Percentiles rank a stretch among this genome's conserved stretches.
Conservation (phyloP, 2,888 invertebrate species). For the Dolomedes plantarius region DNA sequence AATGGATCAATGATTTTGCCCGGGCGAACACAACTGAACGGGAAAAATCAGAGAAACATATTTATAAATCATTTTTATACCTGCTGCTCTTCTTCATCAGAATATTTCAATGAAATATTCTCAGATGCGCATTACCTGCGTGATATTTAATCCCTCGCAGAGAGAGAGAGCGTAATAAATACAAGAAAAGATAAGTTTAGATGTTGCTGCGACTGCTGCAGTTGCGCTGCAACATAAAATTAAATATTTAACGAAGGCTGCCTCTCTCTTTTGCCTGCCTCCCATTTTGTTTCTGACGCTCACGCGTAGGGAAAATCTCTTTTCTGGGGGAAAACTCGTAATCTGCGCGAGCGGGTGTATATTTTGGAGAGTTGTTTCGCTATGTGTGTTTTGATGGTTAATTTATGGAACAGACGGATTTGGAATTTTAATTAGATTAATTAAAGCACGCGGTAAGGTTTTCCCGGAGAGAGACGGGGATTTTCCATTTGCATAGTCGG, state of each 20-base stretch:
- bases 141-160: background rate
- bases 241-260: slow-evolving; percentile 9
- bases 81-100: background rate
- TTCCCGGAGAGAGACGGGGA: no score
- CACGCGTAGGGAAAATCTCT: no score
- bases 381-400: no score
- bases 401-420: no score
- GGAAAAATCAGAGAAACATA: background rate
- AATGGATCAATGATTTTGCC: background rate
- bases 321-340: no score
- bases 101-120: background rate
- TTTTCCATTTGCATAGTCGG: no score
- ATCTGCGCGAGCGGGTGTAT: no score
- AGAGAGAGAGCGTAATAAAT: background rate
- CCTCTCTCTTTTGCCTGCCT: background rate
- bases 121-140: background rate
- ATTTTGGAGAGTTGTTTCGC: no score
- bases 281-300: background rate
- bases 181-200: slow-evolving; percentile 5
- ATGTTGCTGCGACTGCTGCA: slow-evolving; percentile 15
- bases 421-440: no score
- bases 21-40: background rate
- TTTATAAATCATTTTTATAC: background rate
- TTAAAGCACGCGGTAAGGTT: no score
- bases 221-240: slow-evolving; percentile 16